These are phyloP conservation scores for Phaenicophaeus curvirostris DNA, from an alignment of 2,797 vertebrate genomes.

Conservation along the genomic window DNA sequence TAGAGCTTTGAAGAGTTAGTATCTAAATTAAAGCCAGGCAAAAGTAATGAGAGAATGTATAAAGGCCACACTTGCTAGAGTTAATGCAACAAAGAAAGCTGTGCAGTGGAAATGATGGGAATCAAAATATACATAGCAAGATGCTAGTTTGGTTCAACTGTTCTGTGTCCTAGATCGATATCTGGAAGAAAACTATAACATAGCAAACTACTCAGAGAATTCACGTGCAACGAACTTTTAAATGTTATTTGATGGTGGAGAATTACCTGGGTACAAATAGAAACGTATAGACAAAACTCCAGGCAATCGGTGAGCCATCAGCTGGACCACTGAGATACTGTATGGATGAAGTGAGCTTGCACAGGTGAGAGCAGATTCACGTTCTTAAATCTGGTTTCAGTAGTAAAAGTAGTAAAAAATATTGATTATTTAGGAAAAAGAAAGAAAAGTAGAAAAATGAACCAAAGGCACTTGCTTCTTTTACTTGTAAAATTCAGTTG, in stretches of 20 bases:
- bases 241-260: not conserved
- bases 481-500: not conserved
- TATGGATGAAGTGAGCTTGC: not conserved
- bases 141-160: not conserved
- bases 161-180: not conserved
- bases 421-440: not conserved
- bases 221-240: not conserved
- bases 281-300: not conserved
- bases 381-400: not conserved
- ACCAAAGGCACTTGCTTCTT: not conserved
- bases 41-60: not conserved
- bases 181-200: not conserved
- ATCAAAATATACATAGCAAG: not conserved
- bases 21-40: not conserved
- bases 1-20: not conserved
- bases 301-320: not conserved
- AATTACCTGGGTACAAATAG: not conserved
- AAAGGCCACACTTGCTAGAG: not conserved
- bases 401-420: rapidly evolving
- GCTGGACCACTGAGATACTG: not conserved
- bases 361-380: not conserved
- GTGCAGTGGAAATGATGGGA: not conserved
- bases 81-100: not conserved
- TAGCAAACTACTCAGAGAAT: not conserved
- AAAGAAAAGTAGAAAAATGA: not conserved